Evolutionary conservation across 2,888 invertebrate species (phyloP).

Genomic region (Eupeodes luniger): DNA sequence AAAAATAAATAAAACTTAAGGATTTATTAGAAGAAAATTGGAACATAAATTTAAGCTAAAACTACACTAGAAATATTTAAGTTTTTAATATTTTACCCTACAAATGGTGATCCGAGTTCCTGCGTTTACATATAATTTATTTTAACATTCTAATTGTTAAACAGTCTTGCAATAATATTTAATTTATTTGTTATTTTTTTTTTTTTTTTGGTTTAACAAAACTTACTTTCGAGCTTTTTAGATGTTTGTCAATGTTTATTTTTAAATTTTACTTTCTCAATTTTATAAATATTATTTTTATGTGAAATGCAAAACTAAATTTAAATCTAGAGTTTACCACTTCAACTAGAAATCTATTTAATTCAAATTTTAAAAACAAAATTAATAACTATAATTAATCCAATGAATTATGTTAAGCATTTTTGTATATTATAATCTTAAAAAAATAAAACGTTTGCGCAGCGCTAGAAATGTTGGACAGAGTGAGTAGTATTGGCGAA

Average conservation of each 20-base stretch:
- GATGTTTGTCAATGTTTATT: constrained; percentile 68
- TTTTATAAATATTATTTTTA: constrained; percentile 19
- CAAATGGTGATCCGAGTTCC: neutral
- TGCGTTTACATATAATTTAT: neutral
- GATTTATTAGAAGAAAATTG: too few relatives aligned
- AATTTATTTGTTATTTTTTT: constrained; percentile 16
- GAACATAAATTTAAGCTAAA: neutral
- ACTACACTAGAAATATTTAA: neutral
- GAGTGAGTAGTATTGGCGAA: constrained; percentile 78
- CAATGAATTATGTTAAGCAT: constrained; percentile 59
- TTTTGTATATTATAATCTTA: constrained; percentile 48
- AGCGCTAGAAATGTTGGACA: constrained; percentile 78
- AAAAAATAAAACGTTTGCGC: constrained; percentile 71
- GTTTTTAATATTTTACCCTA: too few relatives aligned
- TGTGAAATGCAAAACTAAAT: constrained; percentile 61
- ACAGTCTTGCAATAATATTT: constrained; percentile 45
- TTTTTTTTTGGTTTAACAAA: constrained; percentile 9
- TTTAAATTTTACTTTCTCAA: constrained; percentile 25
- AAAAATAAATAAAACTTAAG: too few relatives aligned
- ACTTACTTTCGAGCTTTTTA: constrained; percentile 65
- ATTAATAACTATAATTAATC: constrained; percentile 27
- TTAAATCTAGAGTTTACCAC: constrained; percentile 63
- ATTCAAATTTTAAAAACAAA: constrained; percentile 22
- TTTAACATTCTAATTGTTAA: neutral
- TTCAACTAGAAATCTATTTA: constrained; percentile 48